These are phyloP conservation scores for Dendroctonus valens DNA, from an alignment of 1,140 invertebrate genomes.

Conservation along the genomic window DNA sequence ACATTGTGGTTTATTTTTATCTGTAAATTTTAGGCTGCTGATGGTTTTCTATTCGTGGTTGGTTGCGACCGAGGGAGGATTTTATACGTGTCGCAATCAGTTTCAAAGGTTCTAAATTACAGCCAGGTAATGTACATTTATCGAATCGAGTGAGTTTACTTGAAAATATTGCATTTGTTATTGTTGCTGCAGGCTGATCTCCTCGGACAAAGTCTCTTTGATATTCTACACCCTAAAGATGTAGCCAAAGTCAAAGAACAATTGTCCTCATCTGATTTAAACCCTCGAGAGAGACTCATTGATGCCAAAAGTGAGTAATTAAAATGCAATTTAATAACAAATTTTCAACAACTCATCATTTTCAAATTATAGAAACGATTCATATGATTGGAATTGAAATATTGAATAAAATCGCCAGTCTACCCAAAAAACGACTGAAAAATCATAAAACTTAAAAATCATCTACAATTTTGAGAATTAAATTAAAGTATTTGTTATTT, in stretches of 20 bases:
- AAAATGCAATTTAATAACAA: too few species aligned
- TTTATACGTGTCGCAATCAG: slow-evolving; percentile 89
- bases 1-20: background rate
- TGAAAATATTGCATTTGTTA: background rate
- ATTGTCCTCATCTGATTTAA: slow-evolving; percentile 85
- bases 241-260: slow-evolving; percentile 95
- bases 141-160: background rate
- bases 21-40: slow-evolving; percentile 68
- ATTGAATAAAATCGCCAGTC: too few species aligned
- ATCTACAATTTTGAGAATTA: too few species aligned
- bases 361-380: too few species aligned
- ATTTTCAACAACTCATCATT: too few species aligned
- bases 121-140: slow-evolving; percentile 62
- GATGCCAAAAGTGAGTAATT: slow-evolving; percentile 81
- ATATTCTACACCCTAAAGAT: slow-evolving; percentile 93
- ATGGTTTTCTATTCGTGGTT: slow-evolving; percentile 91
- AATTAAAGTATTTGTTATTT: too few species aligned
- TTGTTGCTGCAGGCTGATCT: slow-evolving; percentile 68
- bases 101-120: slow-evolving; percentile 80
- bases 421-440: too few species aligned
- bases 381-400: too few species aligned
- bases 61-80: slow-evolving; percentile 89
- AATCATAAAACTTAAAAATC: too few species aligned
- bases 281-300: slow-evolving; percentile 83
- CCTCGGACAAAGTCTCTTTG: slow-evolving; percentile 90